phyloP scores from a whole-genome alignment of 1,140 invertebrate genomes.

The Pachyrhynchus sulphureomaculatus region DNA sequence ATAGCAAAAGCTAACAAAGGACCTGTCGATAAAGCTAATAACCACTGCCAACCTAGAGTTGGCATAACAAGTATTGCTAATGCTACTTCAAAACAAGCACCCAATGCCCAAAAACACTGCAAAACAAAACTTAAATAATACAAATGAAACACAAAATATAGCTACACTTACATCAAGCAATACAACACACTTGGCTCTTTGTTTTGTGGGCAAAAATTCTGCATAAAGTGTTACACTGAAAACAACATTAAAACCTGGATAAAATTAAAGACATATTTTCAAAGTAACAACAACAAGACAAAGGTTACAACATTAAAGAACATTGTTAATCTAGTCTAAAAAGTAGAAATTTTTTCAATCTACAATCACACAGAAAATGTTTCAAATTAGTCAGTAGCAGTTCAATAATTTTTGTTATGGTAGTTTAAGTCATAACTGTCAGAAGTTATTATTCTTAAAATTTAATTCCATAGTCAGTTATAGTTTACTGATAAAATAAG shows the following conservation, averaged over 20 bases:
- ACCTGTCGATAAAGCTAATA: conserved; percentile 83
- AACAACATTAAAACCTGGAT: conserved; percentile 32
- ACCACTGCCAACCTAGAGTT: conserved; percentile 86
- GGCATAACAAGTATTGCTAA: conserved; percentile 91
- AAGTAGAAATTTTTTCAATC: conserved; percentile 30
- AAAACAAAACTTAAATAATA: conserved; percentile 38
- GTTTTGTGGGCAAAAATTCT: conserved; percentile 91
- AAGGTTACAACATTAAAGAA: too few species aligned
- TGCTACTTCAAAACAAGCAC: conserved; percentile 89
- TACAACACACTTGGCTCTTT: conserved; percentile 92
- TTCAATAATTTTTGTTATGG: too few species aligned
- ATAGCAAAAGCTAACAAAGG: conserved; percentile 83
- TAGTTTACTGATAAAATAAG: too few species aligned
- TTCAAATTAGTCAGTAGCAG: too few species aligned
- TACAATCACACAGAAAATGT: too few species aligned
- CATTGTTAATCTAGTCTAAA: conserved; percentile 17
- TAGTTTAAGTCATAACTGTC: too few species aligned
- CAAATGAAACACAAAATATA: not conserved
- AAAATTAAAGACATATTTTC: too few species aligned
- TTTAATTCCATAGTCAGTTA: too few species aligned
- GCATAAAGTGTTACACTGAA: conserved; percentile 92
- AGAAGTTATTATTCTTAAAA: too few species aligned
- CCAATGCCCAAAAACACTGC: conserved; percentile 95
- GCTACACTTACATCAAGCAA: conserved; percentile 79
- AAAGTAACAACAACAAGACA: too few species aligned